These are phyloP conservation scores for Suncus etruscus DNA, from an alignment of 2,113 vertebrate species.

Conservation along the genomic window DNA sequence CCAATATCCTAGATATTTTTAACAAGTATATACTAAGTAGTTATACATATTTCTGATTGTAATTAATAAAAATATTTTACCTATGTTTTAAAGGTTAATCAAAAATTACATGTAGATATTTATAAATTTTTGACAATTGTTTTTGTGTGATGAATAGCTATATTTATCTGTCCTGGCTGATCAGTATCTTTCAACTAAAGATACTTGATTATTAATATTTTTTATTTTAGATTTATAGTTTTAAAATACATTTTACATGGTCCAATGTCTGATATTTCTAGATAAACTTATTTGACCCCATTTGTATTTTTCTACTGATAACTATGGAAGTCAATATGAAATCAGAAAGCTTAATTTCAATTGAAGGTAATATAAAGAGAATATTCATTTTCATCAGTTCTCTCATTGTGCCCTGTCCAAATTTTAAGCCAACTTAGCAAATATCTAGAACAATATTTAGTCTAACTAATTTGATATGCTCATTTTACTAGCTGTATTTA, in stretches of 20 bases:
- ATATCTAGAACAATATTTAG: background rate
- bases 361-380: background rate
- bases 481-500: slow-evolving; percentile 12
- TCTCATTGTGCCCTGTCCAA: background rate
- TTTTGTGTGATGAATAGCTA: background rate
- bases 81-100: background rate
- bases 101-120: background rate
- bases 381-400: background rate
- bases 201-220: background rate
- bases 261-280: slow-evolving; percentile 2
- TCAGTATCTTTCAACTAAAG: background rate
- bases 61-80: background rate
- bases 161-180: background rate
- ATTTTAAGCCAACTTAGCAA: background rate
- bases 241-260: background rate
- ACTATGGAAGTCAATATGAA: background rate
- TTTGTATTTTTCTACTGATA: background rate
- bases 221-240: background rate
- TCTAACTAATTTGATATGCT: background rate
- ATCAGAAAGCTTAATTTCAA: slow-evolving; percentile 8
- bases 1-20: background rate
- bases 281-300: background rate
- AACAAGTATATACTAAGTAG: background rate
- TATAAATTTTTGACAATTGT: background rate
- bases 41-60: background rate